phyloP scores from a whole-genome alignment of 1,140 invertebrate species.

The Penaeus indicus region DNA sequence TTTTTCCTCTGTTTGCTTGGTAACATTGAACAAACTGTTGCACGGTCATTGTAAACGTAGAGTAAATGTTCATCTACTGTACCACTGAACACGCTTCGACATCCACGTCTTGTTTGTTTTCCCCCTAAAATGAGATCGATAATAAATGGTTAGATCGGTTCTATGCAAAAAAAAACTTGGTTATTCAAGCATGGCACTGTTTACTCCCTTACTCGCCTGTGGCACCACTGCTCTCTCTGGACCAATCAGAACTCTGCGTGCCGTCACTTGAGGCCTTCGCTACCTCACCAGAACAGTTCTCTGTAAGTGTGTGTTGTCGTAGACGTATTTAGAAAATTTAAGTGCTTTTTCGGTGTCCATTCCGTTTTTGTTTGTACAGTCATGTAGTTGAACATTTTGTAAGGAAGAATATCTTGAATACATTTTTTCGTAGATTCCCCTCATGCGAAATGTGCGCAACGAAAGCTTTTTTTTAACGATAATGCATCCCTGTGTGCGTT shows the following conservation, averaged over 20 bases:
- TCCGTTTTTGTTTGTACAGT: not conserved
- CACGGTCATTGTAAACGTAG: too few species aligned
- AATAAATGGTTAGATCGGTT: not conserved
- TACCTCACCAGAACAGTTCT: conserved; percentile 18
- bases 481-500: too few species aligned
- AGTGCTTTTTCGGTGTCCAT: not conserved
- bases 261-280: conserved; percentile 40
- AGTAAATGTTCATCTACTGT: too few species aligned
- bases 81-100: too few species aligned
- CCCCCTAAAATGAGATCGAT: too few species aligned
- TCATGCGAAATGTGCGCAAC: too few species aligned
- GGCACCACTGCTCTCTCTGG: conserved; percentile 50
- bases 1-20: too few species aligned
- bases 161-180: not conserved
- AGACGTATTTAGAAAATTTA: not conserved
- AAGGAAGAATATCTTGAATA: too few species aligned
- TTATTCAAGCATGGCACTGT: conserved; percentile 37
- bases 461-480: too few species aligned
- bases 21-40: too few species aligned
- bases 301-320: conserved; percentile 40
- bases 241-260: conserved; percentile 53
- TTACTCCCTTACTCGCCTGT: conserved; percentile 38
- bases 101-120: too few species aligned
- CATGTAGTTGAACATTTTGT: not conserved
- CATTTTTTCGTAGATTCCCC: too few species aligned